phyloP scores from a whole-genome alignment of 2,888 invertebrate genomes.

The Nipponacmea schrenckii region DNA sequence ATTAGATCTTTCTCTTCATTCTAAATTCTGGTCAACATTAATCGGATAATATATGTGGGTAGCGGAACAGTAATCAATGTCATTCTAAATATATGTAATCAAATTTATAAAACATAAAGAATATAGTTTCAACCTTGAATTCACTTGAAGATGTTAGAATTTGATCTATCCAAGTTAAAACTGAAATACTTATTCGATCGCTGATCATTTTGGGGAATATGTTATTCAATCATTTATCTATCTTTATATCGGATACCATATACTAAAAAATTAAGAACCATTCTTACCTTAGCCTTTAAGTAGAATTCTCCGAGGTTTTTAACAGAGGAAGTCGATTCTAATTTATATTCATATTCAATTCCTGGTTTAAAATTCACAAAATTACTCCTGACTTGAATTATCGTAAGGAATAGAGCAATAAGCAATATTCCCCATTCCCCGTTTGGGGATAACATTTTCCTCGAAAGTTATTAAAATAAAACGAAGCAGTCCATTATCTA shows the following conservation, averaged over 20 bases:
- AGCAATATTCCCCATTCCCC: background rate
- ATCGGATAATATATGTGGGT: too few species aligned
- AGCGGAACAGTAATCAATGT: too few species aligned
- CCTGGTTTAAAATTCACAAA: background rate
- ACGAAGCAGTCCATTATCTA: background rate
- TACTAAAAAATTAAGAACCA: background rate
- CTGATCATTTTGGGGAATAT: too few species aligned
- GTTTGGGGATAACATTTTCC: background rate
- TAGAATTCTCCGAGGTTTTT: background rate
- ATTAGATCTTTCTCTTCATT: too few species aligned
- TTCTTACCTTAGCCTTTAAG: background rate
- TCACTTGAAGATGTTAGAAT: too few species aligned
- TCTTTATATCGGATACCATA: background rate
- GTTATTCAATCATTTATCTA: too few species aligned
- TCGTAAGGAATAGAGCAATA: background rate
- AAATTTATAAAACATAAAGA: too few species aligned
- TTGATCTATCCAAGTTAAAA: too few species aligned
- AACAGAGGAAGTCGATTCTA: background rate
- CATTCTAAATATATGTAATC: too few species aligned
- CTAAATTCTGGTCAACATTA: too few species aligned
- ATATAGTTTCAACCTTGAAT: too few species aligned
- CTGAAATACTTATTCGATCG: too few species aligned
- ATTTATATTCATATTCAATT: background rate
- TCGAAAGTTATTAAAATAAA: background rate
- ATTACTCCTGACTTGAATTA: background rate